These are phyloP conservation scores for Tamandua tetradactyla DNA, from an alignment of 2,797 vertebrate species.

Conservation along the genomic window DNA sequence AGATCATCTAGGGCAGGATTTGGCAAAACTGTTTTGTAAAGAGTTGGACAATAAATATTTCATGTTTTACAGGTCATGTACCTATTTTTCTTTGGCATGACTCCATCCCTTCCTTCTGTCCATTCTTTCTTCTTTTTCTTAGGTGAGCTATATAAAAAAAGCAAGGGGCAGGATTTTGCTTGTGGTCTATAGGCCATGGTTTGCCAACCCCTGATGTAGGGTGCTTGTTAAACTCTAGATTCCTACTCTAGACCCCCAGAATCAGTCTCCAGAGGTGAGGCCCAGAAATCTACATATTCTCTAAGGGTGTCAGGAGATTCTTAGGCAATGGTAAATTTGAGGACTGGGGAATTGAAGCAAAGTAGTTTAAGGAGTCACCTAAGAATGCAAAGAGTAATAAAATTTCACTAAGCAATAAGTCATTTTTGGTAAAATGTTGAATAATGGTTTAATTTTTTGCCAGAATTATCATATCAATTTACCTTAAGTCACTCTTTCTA, in stretches of 20 bases:
- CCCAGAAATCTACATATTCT: neutral
- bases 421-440: neutral
- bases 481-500: neutral
- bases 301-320: neutral
- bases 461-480: neutral
- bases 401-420: neutral
- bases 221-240: neutral
- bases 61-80: neutral
- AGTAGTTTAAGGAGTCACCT: neutral
- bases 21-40: neutral
- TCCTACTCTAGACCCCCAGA: neutral
- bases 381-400: conserved; percentile 2
- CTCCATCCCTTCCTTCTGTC: neutral
- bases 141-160: neutral
- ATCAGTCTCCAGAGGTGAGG: neutral
- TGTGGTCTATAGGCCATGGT: neutral
- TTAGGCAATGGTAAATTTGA: neutral
- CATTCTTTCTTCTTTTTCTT: neutral
- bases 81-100: neutral
- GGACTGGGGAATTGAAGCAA: neutral
- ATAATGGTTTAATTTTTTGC: neutral
- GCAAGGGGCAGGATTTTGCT: neutral
- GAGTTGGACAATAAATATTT: neutral
- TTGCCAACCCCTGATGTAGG: neutral
- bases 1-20: neutral